A percentile compares a stretch with the other conserved stretches of the same genome.
These are phyloP conservation scores for Oncorhynchus clarkii DNA, from an alignment of 2,113 vertebrate species.

Conservation along the genomic window DNA sequence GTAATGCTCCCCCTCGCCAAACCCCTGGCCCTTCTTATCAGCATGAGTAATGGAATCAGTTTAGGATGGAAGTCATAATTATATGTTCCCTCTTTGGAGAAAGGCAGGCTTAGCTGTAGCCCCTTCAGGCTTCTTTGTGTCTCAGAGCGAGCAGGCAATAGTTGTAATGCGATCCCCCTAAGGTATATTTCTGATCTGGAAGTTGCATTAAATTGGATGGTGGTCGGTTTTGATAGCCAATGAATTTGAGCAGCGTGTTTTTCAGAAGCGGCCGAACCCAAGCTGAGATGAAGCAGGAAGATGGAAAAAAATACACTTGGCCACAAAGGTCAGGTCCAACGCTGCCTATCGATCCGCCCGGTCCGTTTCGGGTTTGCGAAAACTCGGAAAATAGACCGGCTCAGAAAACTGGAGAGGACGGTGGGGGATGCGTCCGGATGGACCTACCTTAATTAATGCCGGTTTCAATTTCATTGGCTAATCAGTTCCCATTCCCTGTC, in stretches of 20 bases:
- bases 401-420: not conserved
- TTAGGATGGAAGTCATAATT: constrained; percentile 14
- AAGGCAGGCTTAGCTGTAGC: not conserved
- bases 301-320: constrained; percentile 33
- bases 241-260: constrained; percentile 43
- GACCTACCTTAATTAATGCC: constrained; percentile 27
- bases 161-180: constrained; percentile 40
- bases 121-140: constrained; percentile 27
- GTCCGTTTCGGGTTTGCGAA: constrained; percentile 30
- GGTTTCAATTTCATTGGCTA: constrained; percentile 38
- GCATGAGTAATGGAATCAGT: constrained; percentile 30
- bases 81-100: not conserved
- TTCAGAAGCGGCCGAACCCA: constrained; percentile 35
- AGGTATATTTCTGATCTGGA: constrained; percentile 51
- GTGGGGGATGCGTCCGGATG: constrained; percentile 20
- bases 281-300: constrained; percentile 14
- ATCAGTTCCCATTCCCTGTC: constrained; percentile 17
- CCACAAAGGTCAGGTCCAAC: constrained; percentile 46
- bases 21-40: not conserved
- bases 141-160: constrained; percentile 14
- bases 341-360: constrained; percentile 36
- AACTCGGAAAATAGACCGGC: constrained; percentile 6
- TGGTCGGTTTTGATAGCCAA: constrained; percentile 36
- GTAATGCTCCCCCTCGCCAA: too few species aligned
- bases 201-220: constrained; percentile 40